Evolutionary conservation across 1,140 invertebrate genomes (phyloP).

Genomic region (Hestina assimilis): DNA sequence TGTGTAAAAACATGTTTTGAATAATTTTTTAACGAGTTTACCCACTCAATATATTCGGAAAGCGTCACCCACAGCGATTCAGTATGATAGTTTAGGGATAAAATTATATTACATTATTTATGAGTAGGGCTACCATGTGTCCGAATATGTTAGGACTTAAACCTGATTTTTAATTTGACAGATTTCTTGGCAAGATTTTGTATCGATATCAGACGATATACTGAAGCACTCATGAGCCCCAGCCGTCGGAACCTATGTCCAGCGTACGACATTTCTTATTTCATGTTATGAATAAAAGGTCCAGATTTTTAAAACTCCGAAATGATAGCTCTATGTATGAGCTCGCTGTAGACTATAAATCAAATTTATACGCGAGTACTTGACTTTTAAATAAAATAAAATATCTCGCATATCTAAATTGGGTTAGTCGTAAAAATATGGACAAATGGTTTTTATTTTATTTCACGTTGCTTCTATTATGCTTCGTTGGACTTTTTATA

Average conservation of each 20-base stretch:
- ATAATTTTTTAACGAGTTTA: not conserved
- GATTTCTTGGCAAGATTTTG: too few species aligned
- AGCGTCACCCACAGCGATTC: not conserved
- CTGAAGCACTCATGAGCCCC: too few species aligned
- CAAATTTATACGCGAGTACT: constrained; percentile 25
- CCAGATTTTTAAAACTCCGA: too few species aligned
- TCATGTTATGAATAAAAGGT: too few species aligned
- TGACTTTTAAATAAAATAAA: constrained; percentile 1
- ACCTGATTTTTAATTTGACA: too few species aligned
- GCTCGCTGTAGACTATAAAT: constrained; percentile 28
- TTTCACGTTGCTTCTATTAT: too few species aligned
- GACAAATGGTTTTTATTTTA: not conserved
- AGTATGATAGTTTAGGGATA: not conserved
- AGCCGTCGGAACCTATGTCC: too few species aligned
- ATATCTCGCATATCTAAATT: not conserved
- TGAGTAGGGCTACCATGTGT: too few species aligned
- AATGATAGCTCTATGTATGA: constrained; percentile 30
- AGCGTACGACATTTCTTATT: too few species aligned
- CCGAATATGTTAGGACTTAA: too few species aligned
- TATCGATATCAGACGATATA: too few species aligned
- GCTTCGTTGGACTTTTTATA: too few species aligned
- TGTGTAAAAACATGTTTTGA: not conserved
- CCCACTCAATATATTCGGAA: not conserved
- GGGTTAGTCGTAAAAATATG: not conserved
- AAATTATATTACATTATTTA: not conserved